Base-by-base conservation (phyloP, 2,113 vertebrate species). In the Nibea coibor region DNA sequence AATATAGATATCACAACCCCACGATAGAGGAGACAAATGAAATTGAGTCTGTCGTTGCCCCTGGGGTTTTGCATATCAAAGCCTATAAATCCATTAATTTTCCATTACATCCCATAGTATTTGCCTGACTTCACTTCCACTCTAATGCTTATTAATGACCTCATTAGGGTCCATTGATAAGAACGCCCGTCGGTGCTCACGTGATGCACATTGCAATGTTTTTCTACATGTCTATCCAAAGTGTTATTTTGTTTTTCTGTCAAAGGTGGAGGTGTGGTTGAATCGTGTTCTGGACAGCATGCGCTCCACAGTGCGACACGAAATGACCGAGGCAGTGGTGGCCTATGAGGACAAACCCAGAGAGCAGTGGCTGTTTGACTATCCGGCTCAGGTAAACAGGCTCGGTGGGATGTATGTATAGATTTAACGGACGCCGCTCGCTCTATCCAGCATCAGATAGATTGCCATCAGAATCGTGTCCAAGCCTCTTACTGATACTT, bases 231-330 rank as follows among this genome's bases (percentile, higher is more conserved):
- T 87, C 24, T 68, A 50, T 80, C 79, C 31, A 64, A 1, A 4
- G 47, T 2, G 17, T 57, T 47, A 31, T 50, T 43, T 28, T 63
- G 5, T 50, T 22, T 64, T 53, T 54, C 14, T 15, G 17, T 22
- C 28, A 42, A 28, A 99, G 97, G 98, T 98, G 12, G 98, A 99
- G 89, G 83, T 88, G 35, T 99, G 98, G 98, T 81, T 99, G 81
- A 97, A 94, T 50, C 92, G 71, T 0, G 94, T 99, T 6, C 94
- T 99, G 71, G 87, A 95, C 65, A 89, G 92, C 66, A 98, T 99
- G 98, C 96, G 95, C 54, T 92, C 95, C 56, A 96, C 97, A 0
- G 95, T 99, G 42, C 95, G 97, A 39, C 94, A 96, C 0, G 92
- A 96, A 90, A 96, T 99, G 97, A 93, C 94, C 0, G 95, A 96